Base-by-base conservation (phyloP, 2,113 vertebrate species). In the Strix aluco region DNA sequence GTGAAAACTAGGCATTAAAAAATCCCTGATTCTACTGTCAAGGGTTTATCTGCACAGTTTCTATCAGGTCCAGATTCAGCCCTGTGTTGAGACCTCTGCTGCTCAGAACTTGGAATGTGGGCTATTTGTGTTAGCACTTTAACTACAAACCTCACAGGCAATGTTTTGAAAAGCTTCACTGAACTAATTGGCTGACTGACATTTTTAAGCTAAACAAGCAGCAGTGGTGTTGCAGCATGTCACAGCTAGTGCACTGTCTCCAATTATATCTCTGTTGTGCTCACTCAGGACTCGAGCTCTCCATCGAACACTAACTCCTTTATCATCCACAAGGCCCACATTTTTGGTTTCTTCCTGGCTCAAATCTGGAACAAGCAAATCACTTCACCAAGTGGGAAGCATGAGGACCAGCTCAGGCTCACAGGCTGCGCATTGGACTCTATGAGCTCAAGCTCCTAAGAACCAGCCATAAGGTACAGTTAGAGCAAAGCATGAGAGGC, bases 161-260 rank as follows among this genome's bases (percentile, higher is more conserved):
- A 70, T 59, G 26, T 81, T 84, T 78, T 70, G 46, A 86, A 94
- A 95, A 94, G 69, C 59, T 84, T 71, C 73, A 75, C 66, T 93
- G 70, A 87, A 67, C 47, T 93, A 87, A 90, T 57, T 63, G 52
- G 51, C 44, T 88, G 44, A 87, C 52, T 81, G 88, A 88, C 70
- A 81, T 91, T 93, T 86, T 93, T 54, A 75, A 90, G 87, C n/a
- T 62, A 63, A 90, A 58, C 38, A 87, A 93, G 42, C 38, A 91
- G 63, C 84, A 55, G 29, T 18, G 73, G 65, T 69, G 52, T 42
- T 81, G 61, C 40, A 62, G 80, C 67, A 44, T 13, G 16, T 61
- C 54, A 85, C 51, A 77, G 67, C 23, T 15, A 77, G 58, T 59
- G 52, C 23, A 23, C 10, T 30, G 27, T 44, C 51, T 71, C 23